These are phyloP conservation scores for Pleuronectes platessa DNA, from an alignment of 2,113 vertebrate species.

Conservation along the genomic window DNA sequence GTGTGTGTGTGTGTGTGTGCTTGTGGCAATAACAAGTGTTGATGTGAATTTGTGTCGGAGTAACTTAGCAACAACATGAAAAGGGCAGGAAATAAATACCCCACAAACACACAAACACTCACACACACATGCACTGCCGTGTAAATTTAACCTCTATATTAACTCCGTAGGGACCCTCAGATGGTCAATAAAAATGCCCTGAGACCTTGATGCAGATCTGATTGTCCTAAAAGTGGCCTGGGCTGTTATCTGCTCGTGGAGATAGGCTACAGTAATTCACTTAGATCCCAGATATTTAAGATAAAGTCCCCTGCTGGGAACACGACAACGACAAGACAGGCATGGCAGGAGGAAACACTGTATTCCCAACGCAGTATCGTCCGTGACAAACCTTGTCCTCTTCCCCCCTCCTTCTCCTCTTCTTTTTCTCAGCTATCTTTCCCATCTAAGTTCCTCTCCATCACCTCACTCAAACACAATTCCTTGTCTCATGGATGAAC, in stretches of 20 bases:
- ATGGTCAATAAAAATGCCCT: constrained; percentile 65
- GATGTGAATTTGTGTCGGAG: constrained; percentile 1
- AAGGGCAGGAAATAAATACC: constrained; percentile 42
- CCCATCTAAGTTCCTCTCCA: constrained; percentile 27
- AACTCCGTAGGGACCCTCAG: constrained; percentile 44
- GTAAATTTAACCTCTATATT: constrained; percentile 44
- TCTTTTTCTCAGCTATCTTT: constrained; percentile 46
- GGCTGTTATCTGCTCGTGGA: constrained; percentile 63
- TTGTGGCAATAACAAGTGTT: too few relatives aligned
- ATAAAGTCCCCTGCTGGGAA: constrained; percentile 74
- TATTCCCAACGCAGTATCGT: constrained; percentile 48
- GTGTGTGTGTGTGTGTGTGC: too few relatives aligned
- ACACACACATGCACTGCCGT: constrained; percentile 9
- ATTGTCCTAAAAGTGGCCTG: constrained; percentile 60
- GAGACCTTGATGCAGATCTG: constrained; percentile 74
- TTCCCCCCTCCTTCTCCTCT: background rate
- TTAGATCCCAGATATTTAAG: constrained; percentile 69
- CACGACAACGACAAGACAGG: constrained; percentile 53
- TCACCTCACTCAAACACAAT: background rate
- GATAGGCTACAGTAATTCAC: constrained; percentile 71
- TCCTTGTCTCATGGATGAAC: constrained; percentile 16
- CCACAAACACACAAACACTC: constrained; percentile 10
- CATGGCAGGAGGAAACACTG: constrained; percentile 46
- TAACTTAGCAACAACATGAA: constrained; percentile 60
- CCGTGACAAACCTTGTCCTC: background rate